Evolutionary conservation across 1,140 invertebrate species (phyloP).

Genomic region (Platyscapa corneri): DNA sequence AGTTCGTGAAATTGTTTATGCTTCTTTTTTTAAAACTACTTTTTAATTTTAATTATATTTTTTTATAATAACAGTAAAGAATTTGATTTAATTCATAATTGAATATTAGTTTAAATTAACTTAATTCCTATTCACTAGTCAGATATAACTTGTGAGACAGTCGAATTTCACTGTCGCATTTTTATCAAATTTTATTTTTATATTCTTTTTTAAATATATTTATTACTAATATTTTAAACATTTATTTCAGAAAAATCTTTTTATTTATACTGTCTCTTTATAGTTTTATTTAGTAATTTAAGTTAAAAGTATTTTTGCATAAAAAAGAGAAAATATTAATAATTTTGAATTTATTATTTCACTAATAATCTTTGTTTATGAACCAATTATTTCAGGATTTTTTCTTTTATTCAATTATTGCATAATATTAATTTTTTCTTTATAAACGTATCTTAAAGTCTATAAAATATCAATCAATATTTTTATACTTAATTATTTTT

Average conservation of each 20-base stretch:
- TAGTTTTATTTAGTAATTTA: constrained; percentile 14
- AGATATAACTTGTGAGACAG: constrained; percentile 7
- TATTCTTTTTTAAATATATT: background rate
- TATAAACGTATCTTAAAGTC: background rate
- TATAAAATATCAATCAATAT: background rate
- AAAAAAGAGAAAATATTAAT: background rate
- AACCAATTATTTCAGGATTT: constrained; percentile 3
- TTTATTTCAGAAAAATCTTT: constrained; percentile 30
- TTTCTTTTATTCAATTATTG: background rate
- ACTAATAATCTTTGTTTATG: background rate
- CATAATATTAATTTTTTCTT: constrained; percentile 15
- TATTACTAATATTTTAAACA: background rate
- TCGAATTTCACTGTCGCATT: constrained; percentile 25
- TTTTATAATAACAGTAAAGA: background rate
- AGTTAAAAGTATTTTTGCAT: background rate
- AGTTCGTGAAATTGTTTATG: constrained; percentile 73
- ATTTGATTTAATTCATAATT: background rate
- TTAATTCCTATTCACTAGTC: constrained; percentile 4
- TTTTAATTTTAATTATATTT: constrained; percentile 4
- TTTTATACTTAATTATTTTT: too few relatives aligned
- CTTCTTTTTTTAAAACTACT: constrained; percentile 43
- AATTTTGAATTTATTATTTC: background rate
- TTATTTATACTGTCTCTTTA: constrained; percentile 18
- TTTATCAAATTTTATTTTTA: constrained; percentile 24
- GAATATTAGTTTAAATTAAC: background rate